Percentiles rank a stretch among this genome's conserved stretches.
These are phyloP conservation scores for Hypsopygia costalis DNA, from an alignment of 2,888 invertebrate genomes.

Conservation along the genomic window DNA sequence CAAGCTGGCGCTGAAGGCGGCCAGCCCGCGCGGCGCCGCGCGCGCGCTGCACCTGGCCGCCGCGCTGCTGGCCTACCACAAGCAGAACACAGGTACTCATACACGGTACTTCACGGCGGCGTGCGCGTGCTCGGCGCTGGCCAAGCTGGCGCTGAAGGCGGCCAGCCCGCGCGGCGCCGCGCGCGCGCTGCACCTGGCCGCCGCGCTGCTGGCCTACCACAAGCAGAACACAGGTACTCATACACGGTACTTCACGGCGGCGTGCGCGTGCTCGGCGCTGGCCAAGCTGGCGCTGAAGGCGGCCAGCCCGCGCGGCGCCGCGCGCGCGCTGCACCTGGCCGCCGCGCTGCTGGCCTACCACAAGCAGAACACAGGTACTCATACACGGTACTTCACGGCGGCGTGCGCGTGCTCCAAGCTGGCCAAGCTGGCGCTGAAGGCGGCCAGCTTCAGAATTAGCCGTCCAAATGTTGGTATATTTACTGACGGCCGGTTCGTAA, in stretches of 20 bases:
- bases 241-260: constrained; percentile 97
- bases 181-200: constrained; percentile 93
- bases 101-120: constrained; percentile 98
- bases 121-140: constrained; percentile 93
- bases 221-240: constrained; percentile 38
- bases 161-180: constrained; percentile 57
- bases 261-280: constrained; percentile 93
- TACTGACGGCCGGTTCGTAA: no score
- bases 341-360: constrained; percentile 85
- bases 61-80: constrained; percentile 82
- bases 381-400: constrained; percentile 96
- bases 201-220: constrained; percentile 84
- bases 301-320: constrained; percentile 38
- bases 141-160: constrained; percentile 89
- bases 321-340: constrained; percentile 93
- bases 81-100: constrained; percentile 33
- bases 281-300: constrained; percentile 90
- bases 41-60: constrained; percentile 95
- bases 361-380: constrained; percentile 37
- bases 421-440: constrained; percentile 90
- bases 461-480: no score
- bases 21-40: constrained; percentile 55
- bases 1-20: constrained; percentile 87
- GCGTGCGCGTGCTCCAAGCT: constrained; percentile 95
- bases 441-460: no score